phyloP scores from a whole-genome alignment of 2,113 vertebrate species.

The Poeciliopsis retropinna region DNA sequence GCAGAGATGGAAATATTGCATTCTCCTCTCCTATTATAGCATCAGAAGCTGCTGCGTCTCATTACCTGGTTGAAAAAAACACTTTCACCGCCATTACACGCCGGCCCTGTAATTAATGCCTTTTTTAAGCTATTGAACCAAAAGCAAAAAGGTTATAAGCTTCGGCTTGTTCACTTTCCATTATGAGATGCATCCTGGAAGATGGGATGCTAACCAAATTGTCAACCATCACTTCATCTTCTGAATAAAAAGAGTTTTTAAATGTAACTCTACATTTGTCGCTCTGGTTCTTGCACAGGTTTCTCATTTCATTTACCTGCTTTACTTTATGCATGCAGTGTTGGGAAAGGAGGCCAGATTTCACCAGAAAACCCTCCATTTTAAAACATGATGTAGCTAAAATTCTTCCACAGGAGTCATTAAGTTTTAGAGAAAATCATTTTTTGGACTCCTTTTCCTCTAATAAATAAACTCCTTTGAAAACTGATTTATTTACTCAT shows the following conservation, averaged over 20 bases:
- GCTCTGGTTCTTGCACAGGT: constrained; percentile 12
- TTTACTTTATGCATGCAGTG: background rate
- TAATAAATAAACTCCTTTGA: background rate
- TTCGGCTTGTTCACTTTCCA: constrained; percentile 76
- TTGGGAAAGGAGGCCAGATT: background rate
- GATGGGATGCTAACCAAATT: constrained; percentile 72
- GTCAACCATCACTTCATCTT: constrained; percentile 64
- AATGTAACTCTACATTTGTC: constrained; percentile 46
- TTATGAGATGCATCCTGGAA: constrained; percentile 79
- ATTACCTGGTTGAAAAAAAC: constrained; percentile 81
- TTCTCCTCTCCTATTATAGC: constrained; percentile 75
- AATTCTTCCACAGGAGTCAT: too few species aligned
- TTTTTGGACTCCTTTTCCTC: background rate
- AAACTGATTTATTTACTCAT: background rate
- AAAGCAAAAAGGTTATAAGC: constrained; percentile 83
- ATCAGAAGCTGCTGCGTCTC: constrained; percentile 77
- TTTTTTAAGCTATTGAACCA: constrained; percentile 82
- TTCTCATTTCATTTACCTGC: constrained; percentile 10
- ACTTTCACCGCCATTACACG: constrained; percentile 81
- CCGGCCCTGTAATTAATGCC: constrained; percentile 83
- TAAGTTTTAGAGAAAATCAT: background rate
- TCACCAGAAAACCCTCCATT: background rate
- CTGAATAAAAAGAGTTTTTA: constrained; percentile 40
- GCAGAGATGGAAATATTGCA: constrained; percentile 64
- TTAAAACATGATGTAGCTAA: background rate